Base-by-base conservation (phyloP, 2,113 vertebrate genomes). In the Ploceus nigricollis region DNA sequence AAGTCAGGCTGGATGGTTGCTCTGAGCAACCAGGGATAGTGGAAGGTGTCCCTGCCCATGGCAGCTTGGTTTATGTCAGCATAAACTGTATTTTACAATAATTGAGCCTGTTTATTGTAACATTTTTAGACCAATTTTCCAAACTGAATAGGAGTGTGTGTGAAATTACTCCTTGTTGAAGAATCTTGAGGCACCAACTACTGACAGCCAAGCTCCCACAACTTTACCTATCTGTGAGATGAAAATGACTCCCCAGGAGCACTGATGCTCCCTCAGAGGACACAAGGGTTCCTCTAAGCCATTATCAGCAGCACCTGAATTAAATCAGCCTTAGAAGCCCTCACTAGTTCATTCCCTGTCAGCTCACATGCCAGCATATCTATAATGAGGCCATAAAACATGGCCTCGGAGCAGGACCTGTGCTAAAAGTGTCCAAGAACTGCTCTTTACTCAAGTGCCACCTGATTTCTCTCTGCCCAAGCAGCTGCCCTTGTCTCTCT, bases 391-490 rank as follows among this genome's bases (percentile, higher is more conserved):
- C 51, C 50, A 89, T 80, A 81, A 94, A 89, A 51, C 19, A n/a
- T 0, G 0, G 58, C 63, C 71, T 69, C 3, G 4, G 71, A 64
- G 51, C 68, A 72, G 23, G 35, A 80, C 15, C 35, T 56, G 22
- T 33, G 63, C 40, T 84, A 45, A 81, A 87, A 93, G 40, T 44
- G 33, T 57, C 64, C 28, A 56, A 72, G 31, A 77, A 44, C 7
- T 53, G 37, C 28, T 24, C 57, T 89, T 83, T n/a, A 21, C 20
- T 73, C 17, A n/a, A 65, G 45, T 48, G 40, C 40, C 60, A 42
- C 25, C 31, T 70, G 81, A 94, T 84, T 90, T 76, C 61, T 92
- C 25, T 51, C 44, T 72, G 76, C 64, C 44, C 68, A 42, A 50
- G 81, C 15, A 40, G 27, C 21, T 80, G 56, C 14, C 72, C 64